These are phyloP conservation scores for Clarias gariepinus DNA, from an alignment of 2,113 vertebrate genomes.

Conservation along the genomic window DNA sequence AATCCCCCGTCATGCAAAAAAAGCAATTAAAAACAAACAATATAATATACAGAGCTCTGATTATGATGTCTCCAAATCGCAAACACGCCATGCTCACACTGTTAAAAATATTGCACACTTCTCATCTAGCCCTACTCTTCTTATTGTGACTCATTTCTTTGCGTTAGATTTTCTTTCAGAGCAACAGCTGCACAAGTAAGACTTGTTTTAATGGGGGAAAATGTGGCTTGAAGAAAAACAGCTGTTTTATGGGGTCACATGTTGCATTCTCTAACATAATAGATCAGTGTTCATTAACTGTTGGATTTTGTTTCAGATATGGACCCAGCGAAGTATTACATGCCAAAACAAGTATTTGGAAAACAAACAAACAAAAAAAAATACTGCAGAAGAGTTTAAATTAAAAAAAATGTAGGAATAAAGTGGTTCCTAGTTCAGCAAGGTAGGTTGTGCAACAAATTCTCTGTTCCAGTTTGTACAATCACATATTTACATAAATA, in stretches of 20 bases:
- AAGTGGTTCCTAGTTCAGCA: background rate
- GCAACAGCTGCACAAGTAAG: slow-evolving; percentile 27
- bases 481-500: background rate
- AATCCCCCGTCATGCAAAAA: background rate
- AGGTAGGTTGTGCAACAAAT: background rate
- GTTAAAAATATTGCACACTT: background rate
- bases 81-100: background rate
- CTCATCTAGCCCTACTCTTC: background rate
- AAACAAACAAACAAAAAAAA: background rate
- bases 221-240: slow-evolving; percentile 25
- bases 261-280: background rate
- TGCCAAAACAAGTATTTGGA: background rate
- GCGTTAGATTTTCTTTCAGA: background rate
- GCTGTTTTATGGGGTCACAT: slow-evolving; percentile 24
- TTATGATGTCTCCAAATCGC: background rate
- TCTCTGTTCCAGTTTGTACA: background rate
- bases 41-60: background rate
- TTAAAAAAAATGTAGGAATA: background rate
- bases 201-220: slow-evolving; percentile 1
- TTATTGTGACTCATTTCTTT: slow-evolving; percentile 53
- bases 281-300: background rate
- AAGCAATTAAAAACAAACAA: background rate
- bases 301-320: background rate
- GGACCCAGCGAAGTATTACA: background rate
- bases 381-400: too few species aligned